phyloP scores from a whole-genome alignment of 2,888 invertebrate species.

The Sesia bembeciformis region DNA sequence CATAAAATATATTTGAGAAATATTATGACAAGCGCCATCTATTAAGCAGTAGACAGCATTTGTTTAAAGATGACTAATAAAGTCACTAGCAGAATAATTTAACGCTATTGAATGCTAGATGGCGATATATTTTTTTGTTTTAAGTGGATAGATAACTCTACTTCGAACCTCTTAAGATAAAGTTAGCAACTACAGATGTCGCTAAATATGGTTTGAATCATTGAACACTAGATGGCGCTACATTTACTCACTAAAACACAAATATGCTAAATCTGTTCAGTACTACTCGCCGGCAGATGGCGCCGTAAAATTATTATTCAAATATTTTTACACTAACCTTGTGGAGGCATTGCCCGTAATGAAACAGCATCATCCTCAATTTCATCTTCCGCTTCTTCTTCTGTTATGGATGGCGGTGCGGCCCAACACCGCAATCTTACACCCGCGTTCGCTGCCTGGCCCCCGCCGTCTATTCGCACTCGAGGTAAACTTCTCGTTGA shows the following conservation, averaged over 20 bases:
- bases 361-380: conserved; percentile 79
- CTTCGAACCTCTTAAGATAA: too few relatives aligned
- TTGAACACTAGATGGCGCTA: conserved; percentile 10
- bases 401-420: conserved; percentile 79
- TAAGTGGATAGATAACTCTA: too few relatives aligned
- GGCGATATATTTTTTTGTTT: too few relatives aligned
- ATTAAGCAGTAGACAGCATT: too few relatives aligned
- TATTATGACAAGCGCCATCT: too few relatives aligned
- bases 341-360: conserved; percentile 75
- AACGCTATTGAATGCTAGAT: too few relatives aligned
- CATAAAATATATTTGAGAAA: too few relatives aligned
- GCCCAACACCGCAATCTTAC: conserved; percentile 75
- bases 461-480: conserved; percentile 80
- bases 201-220: not conserved
- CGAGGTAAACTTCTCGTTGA: conserved; percentile 72
- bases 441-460: conserved; percentile 75
- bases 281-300: conserved; percentile 27
- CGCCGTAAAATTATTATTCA: conserved; percentile 7
- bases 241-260: not conserved
- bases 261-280: not conserved
- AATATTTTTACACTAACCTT: conserved; percentile 59
- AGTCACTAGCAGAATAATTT: too few relatives aligned
- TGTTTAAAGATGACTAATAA: too few relatives aligned
- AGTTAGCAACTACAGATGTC: too few relatives aligned
- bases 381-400: conserved; percentile 77